Evolutionary conservation across 2,113 vertebrate genomes (phyloP).

Genomic region (Atrichornis clamosus): DNA sequence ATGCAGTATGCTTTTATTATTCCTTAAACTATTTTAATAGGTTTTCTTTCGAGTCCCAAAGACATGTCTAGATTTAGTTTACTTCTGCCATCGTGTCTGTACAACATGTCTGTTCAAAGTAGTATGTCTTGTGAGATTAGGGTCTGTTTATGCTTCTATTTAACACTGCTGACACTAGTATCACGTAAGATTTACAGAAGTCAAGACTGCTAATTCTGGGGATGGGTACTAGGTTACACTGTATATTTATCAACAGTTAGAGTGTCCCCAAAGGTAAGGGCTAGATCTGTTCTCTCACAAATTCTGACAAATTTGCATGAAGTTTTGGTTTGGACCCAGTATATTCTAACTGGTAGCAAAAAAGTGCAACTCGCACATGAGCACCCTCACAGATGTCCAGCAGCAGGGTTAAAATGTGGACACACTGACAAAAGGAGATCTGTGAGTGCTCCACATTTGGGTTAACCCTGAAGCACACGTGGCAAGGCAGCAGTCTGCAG

Average conservation of each 20-base stretch:
- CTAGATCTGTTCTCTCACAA: neutral
- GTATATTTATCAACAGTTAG: neutral
- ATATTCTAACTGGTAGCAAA: neutral
- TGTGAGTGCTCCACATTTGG: neutral
- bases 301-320: neutral
- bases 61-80: neutral
- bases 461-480: neutral
- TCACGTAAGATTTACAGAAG: neutral
- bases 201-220: neutral
- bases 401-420: neutral
- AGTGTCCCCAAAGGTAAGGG: neutral
- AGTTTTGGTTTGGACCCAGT: neutral
- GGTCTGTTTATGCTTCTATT: neutral
- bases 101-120: neutral
- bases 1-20: fast-evolving
- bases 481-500: neutral
- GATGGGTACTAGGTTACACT: neutral
- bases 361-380: neutral
- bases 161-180: neutral
- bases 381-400: neutral
- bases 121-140: neutral
- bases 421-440: neutral
- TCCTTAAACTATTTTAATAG: neutral
- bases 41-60: neutral
- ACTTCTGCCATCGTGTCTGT: neutral